phyloP scores from a whole-genome alignment of 2,888 invertebrate genomes.

The Maniola hyperantus region DNA sequence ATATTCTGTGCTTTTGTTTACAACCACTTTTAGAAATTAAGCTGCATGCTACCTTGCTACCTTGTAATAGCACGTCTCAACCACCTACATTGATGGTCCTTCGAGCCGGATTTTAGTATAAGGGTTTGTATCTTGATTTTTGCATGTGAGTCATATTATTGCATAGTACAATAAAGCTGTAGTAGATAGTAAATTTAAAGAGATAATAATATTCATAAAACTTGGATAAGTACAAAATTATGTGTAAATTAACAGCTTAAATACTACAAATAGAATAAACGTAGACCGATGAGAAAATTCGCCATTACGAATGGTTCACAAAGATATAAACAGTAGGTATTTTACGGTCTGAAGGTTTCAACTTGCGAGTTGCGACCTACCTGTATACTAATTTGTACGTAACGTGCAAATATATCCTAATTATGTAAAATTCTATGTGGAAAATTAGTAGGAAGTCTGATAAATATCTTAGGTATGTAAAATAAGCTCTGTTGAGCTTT shows the following conservation, averaged over 20 bases:
- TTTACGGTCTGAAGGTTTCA: conserved; percentile 6
- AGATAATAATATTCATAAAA: neutral
- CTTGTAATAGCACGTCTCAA: no score
- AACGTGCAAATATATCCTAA: no score
- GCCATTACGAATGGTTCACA: neutral
- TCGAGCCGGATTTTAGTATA: neutral
- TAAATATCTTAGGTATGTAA: no score
- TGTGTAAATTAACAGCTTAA: neutral
- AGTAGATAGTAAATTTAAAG: no score
- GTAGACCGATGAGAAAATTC: neutral
- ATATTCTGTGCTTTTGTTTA: no score
- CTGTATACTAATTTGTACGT: neutral
- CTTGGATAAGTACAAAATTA: neutral
- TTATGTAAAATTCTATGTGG: neutral
- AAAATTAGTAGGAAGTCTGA: no score
- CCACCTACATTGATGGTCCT: neutral
- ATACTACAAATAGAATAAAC: neutral
- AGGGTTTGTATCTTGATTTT: no score
- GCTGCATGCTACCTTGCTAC: neutral
- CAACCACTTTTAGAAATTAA: neutral
- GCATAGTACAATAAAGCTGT: no score
- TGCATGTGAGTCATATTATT: no score
- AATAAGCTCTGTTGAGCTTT: no score
- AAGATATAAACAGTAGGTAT: conserved; percentile 2
- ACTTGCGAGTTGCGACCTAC: neutral